Base-by-base conservation (phyloP, 2,113 vertebrate genomes). In the Chroicocephalus ridibundus region DNA sequence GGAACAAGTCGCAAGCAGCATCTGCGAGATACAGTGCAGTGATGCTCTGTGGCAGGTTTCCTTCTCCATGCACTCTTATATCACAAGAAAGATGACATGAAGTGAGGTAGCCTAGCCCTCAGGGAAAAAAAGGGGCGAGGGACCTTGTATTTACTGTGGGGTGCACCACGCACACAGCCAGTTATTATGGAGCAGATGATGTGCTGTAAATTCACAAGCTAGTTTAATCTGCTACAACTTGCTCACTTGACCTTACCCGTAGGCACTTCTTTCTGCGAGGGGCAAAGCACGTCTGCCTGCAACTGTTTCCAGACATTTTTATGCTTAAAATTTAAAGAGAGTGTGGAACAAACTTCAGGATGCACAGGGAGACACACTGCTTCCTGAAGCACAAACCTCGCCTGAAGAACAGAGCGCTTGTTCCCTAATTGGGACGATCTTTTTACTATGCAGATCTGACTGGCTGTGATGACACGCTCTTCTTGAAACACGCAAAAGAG, bases 141-240 rank as follows among this genome's bases (percentile, higher is more conserved):
- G 13, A n/a, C 22, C 44, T 49, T 6, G 21, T 38, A n/a, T 86
- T 88, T 81, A 77, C 32, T 22, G 22, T 3, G 6, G 38, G 24
- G 38, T n/a, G 69, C 58, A 87, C 34, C 36, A 27, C 1, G 8
- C 40, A 52, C 57, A 29, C 69, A 89, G 81, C 18, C 72, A 40
- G 40, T 68, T 54, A 52, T 27, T 82, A 70, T 0, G 11, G 64
- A 89, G 69, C 9, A 40, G 83, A 78, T 47, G 32, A 91, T 34
- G 57, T 1, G 1, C 65, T 60, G n/a, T 26, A 60, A 89, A 91
- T 78, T 81, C 86, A 84, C 52, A 60, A 89, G 14, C 51, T 24
- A 42, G 68, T 88, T 91, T 86, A 64, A 94, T 96, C 88, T 95
- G 83, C 77, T 57, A 47, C 69, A 68, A 62, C 55, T 75, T 91